Evolutionary conservation across 23 tunicate species (phyloP).

Genomic region (Ascidia mentula): DNA sequence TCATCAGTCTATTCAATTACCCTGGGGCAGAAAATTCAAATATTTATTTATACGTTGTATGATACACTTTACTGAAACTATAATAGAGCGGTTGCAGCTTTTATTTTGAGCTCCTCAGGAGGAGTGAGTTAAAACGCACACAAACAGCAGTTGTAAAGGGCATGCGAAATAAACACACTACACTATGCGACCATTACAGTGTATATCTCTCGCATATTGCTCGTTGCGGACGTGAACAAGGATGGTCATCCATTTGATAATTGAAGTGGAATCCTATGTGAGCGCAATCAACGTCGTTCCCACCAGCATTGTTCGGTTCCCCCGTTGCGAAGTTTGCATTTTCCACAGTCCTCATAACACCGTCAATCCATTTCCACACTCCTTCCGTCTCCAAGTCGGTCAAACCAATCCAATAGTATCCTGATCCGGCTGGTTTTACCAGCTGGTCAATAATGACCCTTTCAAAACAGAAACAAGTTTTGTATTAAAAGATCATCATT

Average conservation of each 20-base stretch:
- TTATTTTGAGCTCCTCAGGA: too few relatives aligned
- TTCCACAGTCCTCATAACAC: background rate
- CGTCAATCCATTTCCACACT: constrained; percentile 1
- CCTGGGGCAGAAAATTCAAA: too few relatives aligned
- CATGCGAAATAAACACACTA: too few relatives aligned
- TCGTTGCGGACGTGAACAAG: background rate
- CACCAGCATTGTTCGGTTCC: background rate
- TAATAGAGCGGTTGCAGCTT: too few relatives aligned
- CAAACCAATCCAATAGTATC: background rate
- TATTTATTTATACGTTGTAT: too few relatives aligned
- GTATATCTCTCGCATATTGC: background rate
- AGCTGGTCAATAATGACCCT: background rate
- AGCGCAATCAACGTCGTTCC: background rate
- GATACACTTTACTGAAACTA: too few relatives aligned
- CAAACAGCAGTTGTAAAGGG: too few relatives aligned
- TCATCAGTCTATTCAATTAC: too few relatives aligned
- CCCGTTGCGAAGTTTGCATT: background rate
- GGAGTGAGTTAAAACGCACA: too few relatives aligned
- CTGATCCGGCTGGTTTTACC: background rate
- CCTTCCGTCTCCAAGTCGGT: background rate
- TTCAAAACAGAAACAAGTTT: background rate
- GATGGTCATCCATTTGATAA: background rate
- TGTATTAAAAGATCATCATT: too few relatives aligned
- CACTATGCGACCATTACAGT: too few relatives aligned
- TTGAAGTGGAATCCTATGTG: background rate